A percentile compares a stretch with the other conserved stretches of the same genome.
phyloP scores from a whole-genome alignment of 2,797 vertebrate genomes.

The Craterocephalus amniculus region DNA sequence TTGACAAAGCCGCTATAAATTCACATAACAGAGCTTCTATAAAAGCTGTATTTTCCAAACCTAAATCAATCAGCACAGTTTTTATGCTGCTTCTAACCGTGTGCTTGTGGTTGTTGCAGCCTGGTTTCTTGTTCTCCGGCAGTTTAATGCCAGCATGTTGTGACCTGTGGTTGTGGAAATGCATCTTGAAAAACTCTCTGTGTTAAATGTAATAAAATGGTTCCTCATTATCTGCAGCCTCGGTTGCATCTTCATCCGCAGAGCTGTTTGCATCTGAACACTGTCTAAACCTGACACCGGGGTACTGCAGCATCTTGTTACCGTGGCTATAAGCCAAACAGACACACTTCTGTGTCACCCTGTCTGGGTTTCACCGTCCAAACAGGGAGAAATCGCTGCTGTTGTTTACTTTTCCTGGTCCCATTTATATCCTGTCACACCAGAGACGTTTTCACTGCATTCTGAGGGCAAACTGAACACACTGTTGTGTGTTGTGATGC shows the following conservation, averaged over 20 bases:
- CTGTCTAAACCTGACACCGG: no score
- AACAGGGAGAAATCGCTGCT: neutral
- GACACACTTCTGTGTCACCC: neutral
- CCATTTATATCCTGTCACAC: neutral
- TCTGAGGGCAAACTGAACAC: neutral
- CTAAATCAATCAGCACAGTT: neutral
- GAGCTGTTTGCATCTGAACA: neutral
- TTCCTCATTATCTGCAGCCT: no score
- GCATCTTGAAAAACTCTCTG: no score
- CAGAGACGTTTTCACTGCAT: slow-evolving; percentile 4
- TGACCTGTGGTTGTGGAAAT: neutral
- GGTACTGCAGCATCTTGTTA: neutral
- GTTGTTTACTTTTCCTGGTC: no score
- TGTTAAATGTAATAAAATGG: neutral
- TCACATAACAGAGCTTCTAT: no score
- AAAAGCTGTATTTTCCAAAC: no score
- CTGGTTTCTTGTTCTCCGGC: neutral
- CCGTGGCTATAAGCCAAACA: neutral
- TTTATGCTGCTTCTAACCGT: neutral
- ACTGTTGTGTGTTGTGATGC: neutral
- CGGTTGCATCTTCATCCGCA: neutral
- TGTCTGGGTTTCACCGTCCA: neutral
- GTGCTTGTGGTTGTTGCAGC: neutral
- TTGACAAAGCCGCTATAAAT: no score
- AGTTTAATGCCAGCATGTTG: neutral